A percentile compares a stretch with the other conserved stretches of the same genome.
Conservation (phyloP, 2,113 vertebrate genomes). For the Hassar affinis region DNA sequence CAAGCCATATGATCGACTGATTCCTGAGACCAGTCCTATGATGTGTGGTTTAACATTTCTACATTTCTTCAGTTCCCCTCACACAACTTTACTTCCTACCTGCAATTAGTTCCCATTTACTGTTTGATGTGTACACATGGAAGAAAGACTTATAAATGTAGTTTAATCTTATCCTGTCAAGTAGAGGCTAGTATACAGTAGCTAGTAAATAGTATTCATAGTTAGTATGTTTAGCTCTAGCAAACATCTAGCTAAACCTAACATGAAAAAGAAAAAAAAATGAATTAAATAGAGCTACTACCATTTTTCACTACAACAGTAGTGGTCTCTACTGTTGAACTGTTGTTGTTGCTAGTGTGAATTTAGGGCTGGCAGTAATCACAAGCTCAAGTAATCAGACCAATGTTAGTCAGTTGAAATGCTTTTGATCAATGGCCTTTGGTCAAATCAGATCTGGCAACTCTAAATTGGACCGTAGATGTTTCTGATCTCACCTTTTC, state of each 20-base stretch:
- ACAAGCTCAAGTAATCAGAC: background rate
- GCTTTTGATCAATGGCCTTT: background rate
- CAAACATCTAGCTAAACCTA: background rate
- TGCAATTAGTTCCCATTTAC: conserved; percentile 6
- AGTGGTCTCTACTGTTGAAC: background rate
- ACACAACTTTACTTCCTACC: conserved; percentile 11
- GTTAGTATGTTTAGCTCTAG: background rate
- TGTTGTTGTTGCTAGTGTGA: background rate
- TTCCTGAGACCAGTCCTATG: background rate
- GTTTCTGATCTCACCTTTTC: background rate
- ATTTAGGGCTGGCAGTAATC: background rate
- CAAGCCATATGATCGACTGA: background rate
- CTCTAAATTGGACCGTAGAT: background rate
- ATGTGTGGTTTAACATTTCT: conserved; percentile 7
- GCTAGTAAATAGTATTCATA: background rate
- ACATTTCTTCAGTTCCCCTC: conserved; percentile 9
- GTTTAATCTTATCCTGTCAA: background rate
- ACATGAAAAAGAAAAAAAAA: background rate
- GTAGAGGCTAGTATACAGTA: no score
- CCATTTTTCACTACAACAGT: background rate
- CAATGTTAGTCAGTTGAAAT: background rate
- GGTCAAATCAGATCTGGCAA: background rate
- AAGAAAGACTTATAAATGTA: background rate
- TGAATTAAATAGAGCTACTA: background rate
- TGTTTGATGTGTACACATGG: background rate